Conservation (phyloP, 2,888 invertebrate species). For the Creontiades dilutus region DNA sequence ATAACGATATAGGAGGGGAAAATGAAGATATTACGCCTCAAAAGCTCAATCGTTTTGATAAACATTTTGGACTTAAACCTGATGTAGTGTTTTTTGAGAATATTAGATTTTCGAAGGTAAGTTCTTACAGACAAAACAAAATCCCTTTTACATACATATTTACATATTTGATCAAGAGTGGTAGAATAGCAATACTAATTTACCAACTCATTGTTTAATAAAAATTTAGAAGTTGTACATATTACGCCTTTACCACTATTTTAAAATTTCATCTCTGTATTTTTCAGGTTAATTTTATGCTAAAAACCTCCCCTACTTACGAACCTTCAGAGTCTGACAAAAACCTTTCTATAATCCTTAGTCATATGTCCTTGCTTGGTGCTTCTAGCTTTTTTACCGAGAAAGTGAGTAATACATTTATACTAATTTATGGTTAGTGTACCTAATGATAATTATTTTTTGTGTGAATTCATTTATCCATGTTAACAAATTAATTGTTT, state of each 20-base stretch:
- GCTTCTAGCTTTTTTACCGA: constrained; percentile 66
- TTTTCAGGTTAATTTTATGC: constrained; percentile 70
- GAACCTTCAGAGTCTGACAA: constrained; percentile 40
- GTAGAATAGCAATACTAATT: too few relatives aligned
- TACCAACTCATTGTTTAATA: not conserved
- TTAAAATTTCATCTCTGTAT: not conserved
- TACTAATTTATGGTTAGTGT: not conserved
- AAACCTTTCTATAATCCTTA: constrained; percentile 60
- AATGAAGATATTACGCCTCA: constrained; percentile 83
- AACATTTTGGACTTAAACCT: constrained; percentile 83
- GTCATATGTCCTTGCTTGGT: constrained; percentile 68
- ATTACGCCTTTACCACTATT: too few relatives aligned
- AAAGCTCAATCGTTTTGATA: constrained; percentile 87
- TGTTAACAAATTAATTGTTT: too few relatives aligned
- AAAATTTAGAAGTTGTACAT: not conserved
- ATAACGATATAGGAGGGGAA: constrained; percentile 98
- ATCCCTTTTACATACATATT: too few relatives aligned
- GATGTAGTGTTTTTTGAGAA: constrained; percentile 71
- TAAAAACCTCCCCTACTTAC: constrained; percentile 53
- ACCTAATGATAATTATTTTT: too few relatives aligned
- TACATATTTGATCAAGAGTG: too few relatives aligned
- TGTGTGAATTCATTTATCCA: too few relatives aligned
- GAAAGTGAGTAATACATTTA: constrained; percentile 40
- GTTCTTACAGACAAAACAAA: not conserved
- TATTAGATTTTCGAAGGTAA: constrained; percentile 76